These are phyloP conservation scores for Baccha elongata DNA, from an alignment of 2,888 invertebrate species.

Conservation along the genomic window DNA sequence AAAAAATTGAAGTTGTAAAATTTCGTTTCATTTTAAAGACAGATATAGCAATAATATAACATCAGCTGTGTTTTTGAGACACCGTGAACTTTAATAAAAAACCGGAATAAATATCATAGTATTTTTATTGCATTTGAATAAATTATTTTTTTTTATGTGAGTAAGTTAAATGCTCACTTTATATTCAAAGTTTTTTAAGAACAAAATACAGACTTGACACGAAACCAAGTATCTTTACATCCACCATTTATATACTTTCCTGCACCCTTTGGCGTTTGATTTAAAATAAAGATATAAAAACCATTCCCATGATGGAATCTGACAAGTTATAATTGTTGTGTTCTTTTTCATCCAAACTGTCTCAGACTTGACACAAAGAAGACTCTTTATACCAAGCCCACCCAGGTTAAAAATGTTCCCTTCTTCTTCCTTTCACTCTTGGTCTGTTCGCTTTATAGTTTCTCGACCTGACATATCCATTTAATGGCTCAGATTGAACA, in stretches of 20 bases:
- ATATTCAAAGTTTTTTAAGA: neutral
- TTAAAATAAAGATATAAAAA: constrained; percentile 30
- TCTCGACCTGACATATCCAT: constrained; percentile 57
- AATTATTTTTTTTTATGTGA: no score
- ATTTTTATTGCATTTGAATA: no score
- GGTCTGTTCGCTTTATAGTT: constrained; percentile 1
- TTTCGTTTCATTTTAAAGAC: no score
- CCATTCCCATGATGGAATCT: constrained; percentile 49
- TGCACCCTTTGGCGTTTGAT: constrained; percentile 16
- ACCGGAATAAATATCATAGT: no score
- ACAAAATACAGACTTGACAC: neutral
- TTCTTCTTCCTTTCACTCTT: neutral
- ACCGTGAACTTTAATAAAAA: no score
- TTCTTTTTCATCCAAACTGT: constrained; percentile 39
- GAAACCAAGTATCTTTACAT: neutral
- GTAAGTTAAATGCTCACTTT: no score
- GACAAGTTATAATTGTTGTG: constrained; percentile 49
- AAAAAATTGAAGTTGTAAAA: no score
- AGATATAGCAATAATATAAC: no score
- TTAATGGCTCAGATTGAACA: constrained; percentile 66
- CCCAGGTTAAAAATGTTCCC: constrained; percentile 42
- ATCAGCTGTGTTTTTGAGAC: no score
- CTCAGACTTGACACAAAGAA: constrained; percentile 37
- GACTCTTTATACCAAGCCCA: constrained; percentile 43
- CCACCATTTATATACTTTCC: neutral